Conservation (phyloP, 2,797 vertebrate genomes). For the Acanthurus lineatus region DNA sequence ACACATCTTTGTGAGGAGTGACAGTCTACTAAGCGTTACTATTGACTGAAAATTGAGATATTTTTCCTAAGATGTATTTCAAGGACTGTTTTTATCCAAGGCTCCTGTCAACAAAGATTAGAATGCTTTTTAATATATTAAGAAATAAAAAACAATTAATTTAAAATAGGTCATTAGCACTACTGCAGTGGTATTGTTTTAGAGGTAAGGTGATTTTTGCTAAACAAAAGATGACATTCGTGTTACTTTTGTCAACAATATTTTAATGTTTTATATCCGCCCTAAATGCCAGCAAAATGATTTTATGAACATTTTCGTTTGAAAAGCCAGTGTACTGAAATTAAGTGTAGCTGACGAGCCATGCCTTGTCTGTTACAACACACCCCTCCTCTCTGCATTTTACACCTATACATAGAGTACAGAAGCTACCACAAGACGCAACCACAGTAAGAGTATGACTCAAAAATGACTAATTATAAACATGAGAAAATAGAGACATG, state of each 20-base stretch:
- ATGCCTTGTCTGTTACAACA: constrained; percentile 67
- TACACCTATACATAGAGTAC: constrained; percentile 36
- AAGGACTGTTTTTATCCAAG: constrained; percentile 1
- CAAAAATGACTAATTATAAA: not conserved
- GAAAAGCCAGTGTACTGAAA: constrained; percentile 55
- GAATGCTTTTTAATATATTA: not conserved
- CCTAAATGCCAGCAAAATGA: not conserved
- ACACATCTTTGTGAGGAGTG: not conserved
- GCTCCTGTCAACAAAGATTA: not conserved
- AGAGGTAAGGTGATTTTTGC: not conserved
- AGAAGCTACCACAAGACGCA: constrained; percentile 27
- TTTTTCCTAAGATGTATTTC: no score
- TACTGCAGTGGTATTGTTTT: not conserved
- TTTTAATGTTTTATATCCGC: not conserved
- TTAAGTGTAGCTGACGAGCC: constrained; percentile 67
- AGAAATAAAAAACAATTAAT: no score
- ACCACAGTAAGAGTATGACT: constrained; percentile 10
- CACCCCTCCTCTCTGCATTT: constrained; percentile 48
- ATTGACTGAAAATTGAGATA: not conserved
- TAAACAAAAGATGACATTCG: not conserved
- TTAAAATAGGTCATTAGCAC: not conserved
- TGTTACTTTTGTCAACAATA: not conserved
- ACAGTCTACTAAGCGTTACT: not conserved
- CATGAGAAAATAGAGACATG: not conserved
- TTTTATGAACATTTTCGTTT: not conserved